A percentile compares a stretch with the other conserved stretches of the same genome.
Evolutionary conservation across 2,888 invertebrate species (phyloP).

Genomic region (Patella ulyssiponensis): DNA sequence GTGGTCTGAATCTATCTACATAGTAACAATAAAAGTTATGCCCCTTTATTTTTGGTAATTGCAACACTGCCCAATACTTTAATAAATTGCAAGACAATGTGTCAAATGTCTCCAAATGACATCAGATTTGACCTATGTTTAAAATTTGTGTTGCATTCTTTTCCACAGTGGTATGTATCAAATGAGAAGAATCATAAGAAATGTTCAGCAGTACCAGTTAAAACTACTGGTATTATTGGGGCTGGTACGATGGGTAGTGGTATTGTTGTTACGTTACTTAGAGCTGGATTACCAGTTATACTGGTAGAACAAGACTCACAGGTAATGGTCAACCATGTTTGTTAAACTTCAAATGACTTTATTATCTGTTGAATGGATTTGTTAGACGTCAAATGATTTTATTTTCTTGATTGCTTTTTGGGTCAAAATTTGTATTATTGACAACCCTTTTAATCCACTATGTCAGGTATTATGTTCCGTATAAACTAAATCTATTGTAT

Average conservation of each 20-base stretch:
- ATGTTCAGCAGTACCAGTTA: constrained; percentile 54
- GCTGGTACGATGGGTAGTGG: constrained; percentile 73
- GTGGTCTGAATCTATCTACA: too few species aligned
- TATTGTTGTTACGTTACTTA: constrained; percentile 69
- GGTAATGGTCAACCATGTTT: constrained; percentile 42
- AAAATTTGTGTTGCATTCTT: constrained; percentile 3
- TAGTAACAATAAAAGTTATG: too few species aligned
- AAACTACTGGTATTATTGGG: constrained; percentile 66
- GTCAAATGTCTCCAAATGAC: too few species aligned
- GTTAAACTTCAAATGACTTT: neutral
- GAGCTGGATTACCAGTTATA: constrained; percentile 64
- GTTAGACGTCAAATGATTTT: neutral
- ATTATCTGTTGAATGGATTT: too few species aligned
- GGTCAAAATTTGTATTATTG: too few species aligned
- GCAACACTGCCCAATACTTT: too few species aligned
- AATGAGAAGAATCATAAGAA: constrained; percentile 52
- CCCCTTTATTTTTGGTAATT: too few species aligned
- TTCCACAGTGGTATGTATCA: constrained; percentile 65
- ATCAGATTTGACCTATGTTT: neutral
- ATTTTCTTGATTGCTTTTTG: neutral
- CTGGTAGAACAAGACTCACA: constrained; percentile 68
- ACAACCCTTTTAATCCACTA: too few species aligned
- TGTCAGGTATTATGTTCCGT: too few species aligned
- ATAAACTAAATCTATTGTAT: too few species aligned
- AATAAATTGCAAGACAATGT: too few species aligned